A percentile compares a stretch with the other conserved stretches of the same genome.
phyloP scores from a whole-genome alignment of 1,140 invertebrate genomes.

The Chrysomallon squamiferum region DNA sequence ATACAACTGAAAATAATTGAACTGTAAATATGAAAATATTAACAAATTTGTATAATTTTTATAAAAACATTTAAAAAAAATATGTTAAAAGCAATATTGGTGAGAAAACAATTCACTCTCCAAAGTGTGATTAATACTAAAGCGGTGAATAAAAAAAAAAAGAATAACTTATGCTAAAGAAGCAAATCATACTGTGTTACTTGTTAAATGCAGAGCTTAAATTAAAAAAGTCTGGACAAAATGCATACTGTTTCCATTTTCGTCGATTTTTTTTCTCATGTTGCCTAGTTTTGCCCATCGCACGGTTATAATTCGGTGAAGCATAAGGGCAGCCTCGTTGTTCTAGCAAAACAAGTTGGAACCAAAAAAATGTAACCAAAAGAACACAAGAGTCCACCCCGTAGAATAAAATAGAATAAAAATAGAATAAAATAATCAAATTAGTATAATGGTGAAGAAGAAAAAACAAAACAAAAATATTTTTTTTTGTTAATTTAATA shows the following conservation, averaged over 20 bases:
- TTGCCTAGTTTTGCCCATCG: conserved; percentile 43
- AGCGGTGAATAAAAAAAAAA: neutral
- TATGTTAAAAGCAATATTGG: no score
- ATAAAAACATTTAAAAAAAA: no score
- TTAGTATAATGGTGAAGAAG: neutral
- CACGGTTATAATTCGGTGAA: conserved; percentile 73
- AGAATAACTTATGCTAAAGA: neutral
- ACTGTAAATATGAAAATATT: no score
- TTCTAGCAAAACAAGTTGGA: conserved; percentile 63
- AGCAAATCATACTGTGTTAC: conserved; percentile 8
- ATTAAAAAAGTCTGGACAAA: neutral
- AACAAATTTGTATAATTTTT: no score
- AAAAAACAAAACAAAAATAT: neutral
- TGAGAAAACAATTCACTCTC: neutral
- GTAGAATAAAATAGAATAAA: neutral
- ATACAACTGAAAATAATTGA: no score
- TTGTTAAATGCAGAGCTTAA: neutral
- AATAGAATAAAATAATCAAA: neutral
- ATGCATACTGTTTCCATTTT: conserved; percentile 11
- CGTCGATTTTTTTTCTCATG: conserved; percentile 7
- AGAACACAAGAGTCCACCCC: conserved; percentile 7
- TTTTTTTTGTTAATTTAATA: neutral
- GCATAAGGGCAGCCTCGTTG: conserved; percentile 67
- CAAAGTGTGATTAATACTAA: neutral
- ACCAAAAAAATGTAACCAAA: conserved; percentile 23